A percentile compares a stretch with the other conserved stretches of the same genome.
phyloP scores from a whole-genome alignment of 2,797 vertebrate species.

The Gobionotothen gibberifrons region DNA sequence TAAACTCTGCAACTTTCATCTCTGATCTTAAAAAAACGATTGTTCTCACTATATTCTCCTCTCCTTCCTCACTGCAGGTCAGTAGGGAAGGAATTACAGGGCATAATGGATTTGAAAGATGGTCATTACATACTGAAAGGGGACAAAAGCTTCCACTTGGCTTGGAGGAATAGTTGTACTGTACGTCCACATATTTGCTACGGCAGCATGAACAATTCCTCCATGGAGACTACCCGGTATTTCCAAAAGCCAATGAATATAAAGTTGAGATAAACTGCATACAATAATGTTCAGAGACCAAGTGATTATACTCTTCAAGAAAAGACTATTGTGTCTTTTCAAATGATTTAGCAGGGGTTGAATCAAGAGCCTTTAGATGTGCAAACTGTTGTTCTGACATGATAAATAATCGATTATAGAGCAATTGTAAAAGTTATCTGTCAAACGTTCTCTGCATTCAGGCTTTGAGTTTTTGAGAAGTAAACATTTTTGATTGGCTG shows the following conservation, averaged over 20 bases:
- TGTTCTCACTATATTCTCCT: neutral
- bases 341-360: neutral
- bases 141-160: slow-evolving; percentile 1
- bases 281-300: neutral
- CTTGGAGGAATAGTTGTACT: neutral
- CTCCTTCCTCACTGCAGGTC: slow-evolving; percentile 14
- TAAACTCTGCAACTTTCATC: too few species aligned
- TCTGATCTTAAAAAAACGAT: neutral
- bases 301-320: neutral
- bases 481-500: too few species aligned
- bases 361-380: neutral
- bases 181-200: neutral
- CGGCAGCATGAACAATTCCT: neutral
- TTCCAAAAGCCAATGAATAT: neutral
- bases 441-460: too few species aligned
- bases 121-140: slow-evolving; percentile 4
- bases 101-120: slow-evolving; percentile 1
- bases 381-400: neutral
- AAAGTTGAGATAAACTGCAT: neutral
- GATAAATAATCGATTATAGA: neutral
- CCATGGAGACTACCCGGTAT: neutral
- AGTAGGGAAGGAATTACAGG: neutral
- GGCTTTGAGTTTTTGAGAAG: too few species aligned
- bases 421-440: too few species aligned
- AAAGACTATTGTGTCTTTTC: neutral